These are phyloP conservation scores for Mus caroli DNA, from an alignment of 2,797 vertebrate genomes.

Conservation along the genomic window DNA sequence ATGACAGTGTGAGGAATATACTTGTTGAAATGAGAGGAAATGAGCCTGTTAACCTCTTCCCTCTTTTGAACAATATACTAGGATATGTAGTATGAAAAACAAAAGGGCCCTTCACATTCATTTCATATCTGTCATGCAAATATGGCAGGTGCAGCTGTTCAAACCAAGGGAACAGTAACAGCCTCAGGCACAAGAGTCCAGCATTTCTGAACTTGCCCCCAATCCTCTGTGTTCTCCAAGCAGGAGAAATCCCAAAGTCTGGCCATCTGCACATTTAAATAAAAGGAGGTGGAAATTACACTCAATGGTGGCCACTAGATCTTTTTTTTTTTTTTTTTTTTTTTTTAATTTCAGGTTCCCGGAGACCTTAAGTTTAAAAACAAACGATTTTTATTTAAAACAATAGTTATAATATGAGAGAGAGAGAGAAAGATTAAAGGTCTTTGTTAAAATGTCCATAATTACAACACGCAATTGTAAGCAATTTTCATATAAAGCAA, in stretches of 20 bases:
- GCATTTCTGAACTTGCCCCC: not conserved
- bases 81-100: constrained; percentile 5
- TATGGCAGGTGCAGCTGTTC: not conserved
- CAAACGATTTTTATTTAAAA: not conserved
- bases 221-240: not conserved
- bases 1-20: not conserved
- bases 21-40: constrained; percentile 44
- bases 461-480: not conserved
- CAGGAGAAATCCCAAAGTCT: constrained; percentile 15
- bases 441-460: not conserved
- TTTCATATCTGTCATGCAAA: not conserved
- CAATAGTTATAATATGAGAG: not conserved
- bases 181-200: not conserved
- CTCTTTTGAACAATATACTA: not conserved
- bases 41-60: not conserved
- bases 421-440: not conserved
- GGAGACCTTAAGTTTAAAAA: constrained; percentile 43
- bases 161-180: not conserved
- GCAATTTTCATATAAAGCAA: constrained; percentile 42
- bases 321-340: not conserved
- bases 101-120: not conserved
- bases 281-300: constrained; percentile 33
- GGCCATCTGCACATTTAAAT: constrained; percentile 19
- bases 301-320: not conserved
- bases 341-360: not conserved